Conservation (phyloP, 1,140 invertebrate species). For the Ridgeia piscesae region DNA sequence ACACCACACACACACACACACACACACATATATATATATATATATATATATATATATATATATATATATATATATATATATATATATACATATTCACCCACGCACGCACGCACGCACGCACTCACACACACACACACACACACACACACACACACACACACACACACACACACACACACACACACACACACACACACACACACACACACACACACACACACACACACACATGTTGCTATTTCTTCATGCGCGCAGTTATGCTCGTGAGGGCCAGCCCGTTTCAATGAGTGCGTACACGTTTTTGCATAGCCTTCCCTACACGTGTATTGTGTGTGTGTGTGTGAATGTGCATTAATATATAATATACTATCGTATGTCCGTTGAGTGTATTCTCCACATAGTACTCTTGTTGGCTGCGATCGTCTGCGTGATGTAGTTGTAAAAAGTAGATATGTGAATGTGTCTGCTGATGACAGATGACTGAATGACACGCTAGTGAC, state of each 20-base stretch:
- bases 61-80: too few relatives aligned
- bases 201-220: too few relatives aligned
- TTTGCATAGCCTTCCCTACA: too few relatives aligned
- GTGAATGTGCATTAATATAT: neutral
- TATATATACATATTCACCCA: too few relatives aligned
- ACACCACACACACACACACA: too few relatives aligned
- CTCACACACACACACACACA: neutral
- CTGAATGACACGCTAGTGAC: neutral
- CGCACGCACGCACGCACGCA: conserved; percentile 41
- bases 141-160: conserved; percentile 18
- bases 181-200: neutral
- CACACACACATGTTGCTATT: too few relatives aligned
- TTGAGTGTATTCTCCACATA: neutral
- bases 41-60: too few relatives aligned
- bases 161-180: conserved; percentile 15
- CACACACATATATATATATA: too few relatives aligned
- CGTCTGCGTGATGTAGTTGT: neutral
- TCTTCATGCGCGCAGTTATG: too few relatives aligned
- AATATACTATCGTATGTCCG: neutral
- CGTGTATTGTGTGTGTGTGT: too few relatives aligned
- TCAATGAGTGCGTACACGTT: too few relatives aligned
- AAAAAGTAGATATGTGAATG: neutral
- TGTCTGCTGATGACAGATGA: neutral
- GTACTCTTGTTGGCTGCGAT: neutral
- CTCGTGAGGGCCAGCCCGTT: too few relatives aligned